Conservation (phyloP, 2,113 vertebrate species). For the Rhinopomastus cyanomelas region DNA sequence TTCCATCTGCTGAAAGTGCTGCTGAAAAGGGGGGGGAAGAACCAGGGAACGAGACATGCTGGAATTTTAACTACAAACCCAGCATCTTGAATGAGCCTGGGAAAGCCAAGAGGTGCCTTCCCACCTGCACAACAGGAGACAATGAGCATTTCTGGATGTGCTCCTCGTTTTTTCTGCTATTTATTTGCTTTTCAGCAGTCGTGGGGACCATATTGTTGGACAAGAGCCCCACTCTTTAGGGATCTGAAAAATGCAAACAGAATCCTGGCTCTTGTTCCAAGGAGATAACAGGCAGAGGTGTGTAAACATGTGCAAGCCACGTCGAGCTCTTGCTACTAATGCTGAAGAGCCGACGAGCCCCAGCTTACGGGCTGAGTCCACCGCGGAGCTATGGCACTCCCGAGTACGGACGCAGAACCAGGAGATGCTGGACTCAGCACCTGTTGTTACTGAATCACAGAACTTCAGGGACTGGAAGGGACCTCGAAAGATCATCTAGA, state of each 20-base stretch:
- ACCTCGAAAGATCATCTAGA: too few relatives aligned
- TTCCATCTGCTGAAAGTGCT: slow-evolving; percentile 64
- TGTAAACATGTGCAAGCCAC: neutral
- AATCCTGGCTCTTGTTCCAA: neutral
- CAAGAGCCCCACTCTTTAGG: neutral
- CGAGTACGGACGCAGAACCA: neutral
- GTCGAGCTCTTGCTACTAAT: neutral
- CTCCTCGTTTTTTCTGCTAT: neutral
- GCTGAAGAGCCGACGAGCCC: neutral
- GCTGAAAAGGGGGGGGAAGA: neutral
- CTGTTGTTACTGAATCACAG: too few relatives aligned
- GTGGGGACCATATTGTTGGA: neutral
- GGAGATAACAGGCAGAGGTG: neutral
- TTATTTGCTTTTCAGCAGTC: neutral
- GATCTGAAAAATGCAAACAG: neutral
- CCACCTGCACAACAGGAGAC: neutral
- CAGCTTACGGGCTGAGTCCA: neutral
- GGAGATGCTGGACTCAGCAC: neutral
- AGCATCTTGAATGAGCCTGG: neutral
- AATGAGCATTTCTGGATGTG: neutral
- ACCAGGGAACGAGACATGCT: neutral
- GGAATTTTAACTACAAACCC: neutral
- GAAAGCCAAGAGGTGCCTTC: neutral
- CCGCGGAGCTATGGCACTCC: neutral
- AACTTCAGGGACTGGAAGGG: too few relatives aligned